A percentile compares a stretch with the other conserved stretches of the same genome.
phyloP scores from a whole-genome alignment of 2,797 vertebrate species.

The Thunnus albacares region DNA sequence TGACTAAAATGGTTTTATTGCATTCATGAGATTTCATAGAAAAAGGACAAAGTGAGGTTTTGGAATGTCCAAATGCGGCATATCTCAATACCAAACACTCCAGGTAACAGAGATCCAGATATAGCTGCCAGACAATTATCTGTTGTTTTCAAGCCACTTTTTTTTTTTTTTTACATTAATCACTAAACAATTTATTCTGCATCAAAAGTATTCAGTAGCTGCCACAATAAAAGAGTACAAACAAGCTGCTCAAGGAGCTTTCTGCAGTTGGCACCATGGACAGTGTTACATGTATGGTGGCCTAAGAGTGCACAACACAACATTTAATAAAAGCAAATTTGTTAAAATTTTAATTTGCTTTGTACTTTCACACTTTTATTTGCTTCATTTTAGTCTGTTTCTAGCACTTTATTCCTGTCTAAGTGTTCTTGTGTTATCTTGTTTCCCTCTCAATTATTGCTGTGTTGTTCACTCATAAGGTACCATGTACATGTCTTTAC shows the following conservation, averaged over 20 bases:
- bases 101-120: conserved; percentile 19
- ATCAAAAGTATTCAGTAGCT: conserved; percentile 60
- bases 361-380: not conserved
- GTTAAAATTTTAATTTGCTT: not conserved
- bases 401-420: not conserved
- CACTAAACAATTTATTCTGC: conserved; percentile 20
- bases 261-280: conserved; percentile 55
- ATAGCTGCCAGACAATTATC: conserved; percentile 59
- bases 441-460: not conserved
- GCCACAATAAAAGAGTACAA: conserved; percentile 61
- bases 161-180: conserved; percentile 8
- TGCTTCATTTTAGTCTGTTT: not conserved
- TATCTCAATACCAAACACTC: conserved; percentile 8
- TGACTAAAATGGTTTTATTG: conserved; percentile 51
- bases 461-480: conserved; percentile 15
- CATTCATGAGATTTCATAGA: conserved; percentile 45
- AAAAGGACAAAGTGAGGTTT: conserved; percentile 48
- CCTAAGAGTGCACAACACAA: conserved; percentile 10
- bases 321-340: not conserved
- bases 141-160: conserved; percentile 16
- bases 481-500: conserved; percentile 2
- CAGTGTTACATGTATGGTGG: conserved; percentile 20
- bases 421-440: too few species aligned
- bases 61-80: conserved; percentile 29
- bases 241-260: conserved; percentile 31